Conservation (phyloP, 2,888 invertebrate genomes). For the Hipparchia semele region DNA sequence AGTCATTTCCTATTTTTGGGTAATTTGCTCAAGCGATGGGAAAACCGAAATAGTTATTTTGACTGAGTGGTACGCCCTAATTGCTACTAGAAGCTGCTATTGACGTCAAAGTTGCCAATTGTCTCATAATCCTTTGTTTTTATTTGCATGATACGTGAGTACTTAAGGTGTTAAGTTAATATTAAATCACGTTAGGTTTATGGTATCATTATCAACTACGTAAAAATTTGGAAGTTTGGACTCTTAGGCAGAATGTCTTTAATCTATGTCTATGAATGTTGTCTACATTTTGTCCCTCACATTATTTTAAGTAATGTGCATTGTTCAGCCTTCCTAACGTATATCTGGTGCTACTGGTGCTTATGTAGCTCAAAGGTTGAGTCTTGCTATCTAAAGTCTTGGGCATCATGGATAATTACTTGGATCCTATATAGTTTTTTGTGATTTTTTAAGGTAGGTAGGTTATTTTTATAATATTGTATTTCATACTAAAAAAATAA, state of each 20-base stretch:
- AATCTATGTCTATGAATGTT: not conserved
- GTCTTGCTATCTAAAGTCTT: no score
- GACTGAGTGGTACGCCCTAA: conserved; percentile 50
- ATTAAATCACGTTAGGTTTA: not conserved
- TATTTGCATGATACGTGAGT: not conserved
- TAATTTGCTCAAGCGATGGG: conserved; percentile 58
- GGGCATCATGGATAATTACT: no score
- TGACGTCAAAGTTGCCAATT: conserved; percentile 32
- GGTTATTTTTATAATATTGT: no score
- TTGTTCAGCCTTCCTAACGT: no score
- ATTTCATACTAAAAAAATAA: no score
- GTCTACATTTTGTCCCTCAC: no score
- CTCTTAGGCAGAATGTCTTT: not conserved
- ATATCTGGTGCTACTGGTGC: no score
- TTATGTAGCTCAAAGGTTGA: no score
- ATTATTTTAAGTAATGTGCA: no score
- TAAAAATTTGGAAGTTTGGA: not conserved
- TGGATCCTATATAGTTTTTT: no score
- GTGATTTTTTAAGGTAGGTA: no score
- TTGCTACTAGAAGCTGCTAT: conserved; percentile 42
- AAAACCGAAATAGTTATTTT: conserved; percentile 59
- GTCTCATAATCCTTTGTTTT: conserved; percentile 18
- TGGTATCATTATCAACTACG: not conserved
- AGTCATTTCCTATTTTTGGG: conserved; percentile 77
- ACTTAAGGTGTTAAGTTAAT: not conserved